phyloP scores from a whole-genome alignment of 1,140 invertebrate genomes.

The Bombus balteatus region DNA sequence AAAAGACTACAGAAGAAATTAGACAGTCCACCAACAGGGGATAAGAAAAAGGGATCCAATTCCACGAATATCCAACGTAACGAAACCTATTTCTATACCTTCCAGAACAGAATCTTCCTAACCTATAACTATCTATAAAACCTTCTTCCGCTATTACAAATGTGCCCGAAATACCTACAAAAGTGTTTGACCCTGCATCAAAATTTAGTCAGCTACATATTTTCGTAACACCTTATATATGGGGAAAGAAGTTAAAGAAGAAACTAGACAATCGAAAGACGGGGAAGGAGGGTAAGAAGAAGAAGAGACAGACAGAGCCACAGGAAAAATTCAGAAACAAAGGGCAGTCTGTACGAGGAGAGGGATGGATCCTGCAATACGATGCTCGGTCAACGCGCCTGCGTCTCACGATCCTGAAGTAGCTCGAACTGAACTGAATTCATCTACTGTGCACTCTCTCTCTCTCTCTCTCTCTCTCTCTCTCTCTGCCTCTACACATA shows the following conservation, averaged over 20 bases:
- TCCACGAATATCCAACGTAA: too few relatives aligned
- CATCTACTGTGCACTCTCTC: neutral
- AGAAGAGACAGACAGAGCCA: neutral
- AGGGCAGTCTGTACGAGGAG: neutral
- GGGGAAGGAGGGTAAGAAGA: neutral
- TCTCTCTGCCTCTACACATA: neutral
- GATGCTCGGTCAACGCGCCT: slow-evolving; percentile 64
- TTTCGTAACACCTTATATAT: neutral
- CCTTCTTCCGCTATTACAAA: too few relatives aligned
- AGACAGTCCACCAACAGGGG: too few relatives aligned
- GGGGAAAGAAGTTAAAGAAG: neutral
- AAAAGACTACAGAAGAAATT: too few relatives aligned
- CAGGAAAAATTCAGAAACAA: slow-evolving; percentile 31
- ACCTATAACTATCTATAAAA: too few relatives aligned
- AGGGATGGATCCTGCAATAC: slow-evolving; percentile 56
- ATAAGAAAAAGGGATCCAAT: too few relatives aligned
- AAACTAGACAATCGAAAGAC: neutral
- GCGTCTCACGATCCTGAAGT: slow-evolving; percentile 62
- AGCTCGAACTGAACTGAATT: slow-evolving; percentile 57
- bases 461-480: neutral
- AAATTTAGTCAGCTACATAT: neutral
- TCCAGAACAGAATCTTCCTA: too few relatives aligned
- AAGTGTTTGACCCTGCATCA: too few relatives aligned
- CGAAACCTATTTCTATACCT: too few relatives aligned
- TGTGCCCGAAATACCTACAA: too few relatives aligned